Evolutionary conservation across 2,113 vertebrate species (phyloP).

Genomic region (Limanda limanda): DNA sequence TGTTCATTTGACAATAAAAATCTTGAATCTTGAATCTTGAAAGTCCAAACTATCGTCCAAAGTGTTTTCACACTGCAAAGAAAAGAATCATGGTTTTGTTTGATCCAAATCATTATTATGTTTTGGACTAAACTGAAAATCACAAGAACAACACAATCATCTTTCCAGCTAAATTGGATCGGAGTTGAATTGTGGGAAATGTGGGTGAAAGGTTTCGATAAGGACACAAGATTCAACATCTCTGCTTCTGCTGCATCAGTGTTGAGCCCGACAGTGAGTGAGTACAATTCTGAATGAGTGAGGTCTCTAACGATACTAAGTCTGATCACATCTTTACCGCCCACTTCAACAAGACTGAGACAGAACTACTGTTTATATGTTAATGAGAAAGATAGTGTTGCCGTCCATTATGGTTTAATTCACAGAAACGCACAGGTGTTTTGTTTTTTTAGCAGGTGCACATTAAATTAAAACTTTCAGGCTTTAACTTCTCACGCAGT

Average conservation of each 20-base stretch:
- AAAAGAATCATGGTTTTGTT: too few relatives aligned
- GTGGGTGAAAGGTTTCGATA: not conserved
- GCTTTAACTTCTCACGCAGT: constrained; percentile 6
- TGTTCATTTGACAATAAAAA: too few relatives aligned
- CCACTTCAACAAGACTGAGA: not conserved
- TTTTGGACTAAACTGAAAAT: too few relatives aligned
- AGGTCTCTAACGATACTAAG: not conserved
- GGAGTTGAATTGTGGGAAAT: not conserved
- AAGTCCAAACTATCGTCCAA: too few relatives aligned
- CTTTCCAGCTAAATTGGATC: too few relatives aligned
- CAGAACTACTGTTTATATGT: not conserved
- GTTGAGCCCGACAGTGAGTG: not conserved
- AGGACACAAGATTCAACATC: too few relatives aligned
- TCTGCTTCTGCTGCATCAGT: not conserved
- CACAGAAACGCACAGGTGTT: not conserved
- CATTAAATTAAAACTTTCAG: not conserved
- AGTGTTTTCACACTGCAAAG: too few relatives aligned
- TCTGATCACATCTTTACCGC: not conserved
- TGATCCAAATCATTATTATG: too few relatives aligned
- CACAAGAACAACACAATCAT: not conserved
- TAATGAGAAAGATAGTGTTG: not conserved
- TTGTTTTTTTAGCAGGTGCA: not conserved
- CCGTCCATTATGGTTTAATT: not conserved
- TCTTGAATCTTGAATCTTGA: too few relatives aligned
- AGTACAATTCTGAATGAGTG: not conserved